Conservation (phyloP, 1,140 invertebrate genomes). For the Ganaspis sp. region DNA sequence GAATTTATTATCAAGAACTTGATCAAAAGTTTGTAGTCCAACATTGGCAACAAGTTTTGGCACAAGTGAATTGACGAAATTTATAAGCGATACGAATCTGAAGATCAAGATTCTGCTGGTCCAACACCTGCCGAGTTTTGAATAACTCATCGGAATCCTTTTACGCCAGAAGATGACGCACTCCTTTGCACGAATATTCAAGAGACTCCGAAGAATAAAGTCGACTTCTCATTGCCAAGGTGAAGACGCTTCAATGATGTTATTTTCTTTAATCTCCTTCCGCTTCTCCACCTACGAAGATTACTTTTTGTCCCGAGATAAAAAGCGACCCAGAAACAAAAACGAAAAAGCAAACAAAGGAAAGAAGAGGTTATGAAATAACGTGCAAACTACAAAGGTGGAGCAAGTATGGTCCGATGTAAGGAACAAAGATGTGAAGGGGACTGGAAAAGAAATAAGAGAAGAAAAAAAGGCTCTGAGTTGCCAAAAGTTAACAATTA, state of each 20-base stretch:
- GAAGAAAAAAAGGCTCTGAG: too few species aligned
- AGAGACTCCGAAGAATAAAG: background rate
- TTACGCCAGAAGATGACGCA: background rate
- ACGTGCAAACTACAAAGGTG: too few species aligned
- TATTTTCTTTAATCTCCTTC: background rate
- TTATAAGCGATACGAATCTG: background rate
- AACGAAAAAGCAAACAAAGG: background rate
- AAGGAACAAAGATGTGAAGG: too few species aligned
- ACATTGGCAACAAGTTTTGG: too few species aligned
- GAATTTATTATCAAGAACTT: too few species aligned
- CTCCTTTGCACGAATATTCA: background rate
- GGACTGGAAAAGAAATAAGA: too few species aligned
- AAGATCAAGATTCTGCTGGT: background rate
- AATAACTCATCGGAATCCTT: conserved; percentile 4
- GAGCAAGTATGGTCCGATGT: too few species aligned
- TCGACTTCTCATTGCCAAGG: conserved; percentile 11
- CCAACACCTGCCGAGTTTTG: background rate
- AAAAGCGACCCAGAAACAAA: background rate
- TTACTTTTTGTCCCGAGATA: background rate
- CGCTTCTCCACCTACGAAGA: conserved; percentile 5
- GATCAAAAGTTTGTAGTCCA: too few species aligned
- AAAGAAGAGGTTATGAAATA: too few species aligned
- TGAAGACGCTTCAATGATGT: conserved; percentile 2
- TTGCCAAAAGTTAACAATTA: too few species aligned
- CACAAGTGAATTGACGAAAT: too few species aligned